These are phyloP conservation scores for Tachystola acroxantha DNA, from an alignment of 2,888 invertebrate species.

Conservation along the genomic window DNA sequence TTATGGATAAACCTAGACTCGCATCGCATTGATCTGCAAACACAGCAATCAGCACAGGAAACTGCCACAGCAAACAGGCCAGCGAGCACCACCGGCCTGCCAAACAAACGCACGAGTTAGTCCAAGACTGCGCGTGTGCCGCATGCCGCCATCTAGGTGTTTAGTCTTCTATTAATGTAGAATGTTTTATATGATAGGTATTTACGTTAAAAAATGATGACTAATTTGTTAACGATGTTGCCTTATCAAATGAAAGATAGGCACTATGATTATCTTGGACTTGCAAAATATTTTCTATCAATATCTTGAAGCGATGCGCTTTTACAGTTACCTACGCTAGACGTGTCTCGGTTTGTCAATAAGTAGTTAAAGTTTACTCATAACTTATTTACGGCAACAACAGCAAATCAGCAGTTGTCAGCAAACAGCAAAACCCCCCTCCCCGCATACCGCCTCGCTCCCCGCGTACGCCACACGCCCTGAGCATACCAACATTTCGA, in stretches of 20 bases:
- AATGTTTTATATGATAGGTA: background rate
- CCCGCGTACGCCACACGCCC: constrained; percentile 70
- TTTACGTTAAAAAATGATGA: too few species aligned
- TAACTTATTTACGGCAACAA: constrained; percentile 75
- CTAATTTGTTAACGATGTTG: too few species aligned
- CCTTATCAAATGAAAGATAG: too few species aligned
- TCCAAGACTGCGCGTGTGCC: constrained; percentile 40
- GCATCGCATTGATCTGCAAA: constrained; percentile 73
- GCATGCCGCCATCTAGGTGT: constrained; percentile 18
- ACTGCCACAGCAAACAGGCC: constrained; percentile 76
- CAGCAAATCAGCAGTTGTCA: constrained; percentile 76
- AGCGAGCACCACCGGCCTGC: constrained; percentile 77
- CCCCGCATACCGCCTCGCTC: constrained; percentile 69
- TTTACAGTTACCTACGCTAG: constrained; percentile 31
- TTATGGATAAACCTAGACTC: constrained; percentile 59
- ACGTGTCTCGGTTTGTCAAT: constrained; percentile 64
- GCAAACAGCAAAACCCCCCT: constrained; percentile 67
- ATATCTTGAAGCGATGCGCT: too few species aligned
- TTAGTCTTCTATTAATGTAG: background rate
- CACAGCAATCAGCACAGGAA: constrained; percentile 71
- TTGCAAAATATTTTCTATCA: too few species aligned
- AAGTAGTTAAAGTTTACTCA: constrained; percentile 73
- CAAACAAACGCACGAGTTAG: constrained; percentile 72
- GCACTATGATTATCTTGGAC: too few species aligned
- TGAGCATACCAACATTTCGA: constrained; percentile 72